These are phyloP conservation scores for Formica aserva DNA, from an alignment of 2,888 invertebrate species.

Conservation along the genomic window DNA sequence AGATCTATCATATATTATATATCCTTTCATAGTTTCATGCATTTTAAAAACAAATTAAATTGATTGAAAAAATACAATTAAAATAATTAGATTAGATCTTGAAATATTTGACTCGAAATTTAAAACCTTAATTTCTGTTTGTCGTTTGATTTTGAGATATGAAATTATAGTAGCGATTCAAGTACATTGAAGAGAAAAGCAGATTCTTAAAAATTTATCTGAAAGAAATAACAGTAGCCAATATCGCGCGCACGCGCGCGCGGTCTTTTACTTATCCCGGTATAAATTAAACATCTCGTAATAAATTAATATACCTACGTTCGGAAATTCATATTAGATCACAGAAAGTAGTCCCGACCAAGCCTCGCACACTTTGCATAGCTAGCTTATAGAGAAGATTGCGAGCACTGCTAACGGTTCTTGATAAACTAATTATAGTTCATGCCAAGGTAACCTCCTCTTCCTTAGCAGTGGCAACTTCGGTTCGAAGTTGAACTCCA, in stretches of 20 bases:
- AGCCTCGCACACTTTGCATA: slow-evolving; percentile 1
- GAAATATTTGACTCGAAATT: neutral
- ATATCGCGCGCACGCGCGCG: neutral
- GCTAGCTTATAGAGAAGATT: slow-evolving; percentile 27
- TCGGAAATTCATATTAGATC: slow-evolving; percentile 11
- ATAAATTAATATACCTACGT: slow-evolving; percentile 32
- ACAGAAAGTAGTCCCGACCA: neutral
- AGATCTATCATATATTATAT: neutral
- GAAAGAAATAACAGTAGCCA: slow-evolving; percentile 9
- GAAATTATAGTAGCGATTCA: neutral
- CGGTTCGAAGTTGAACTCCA: slow-evolving; percentile 49
- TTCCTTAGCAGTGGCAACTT: slow-evolving; percentile 44
- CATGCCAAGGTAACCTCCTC: slow-evolving; percentile 43
- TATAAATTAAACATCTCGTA: slow-evolving; percentile 22
- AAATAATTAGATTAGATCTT: neutral
- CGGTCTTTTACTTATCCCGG: neutral
- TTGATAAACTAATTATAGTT: slow-evolving; percentile 74
- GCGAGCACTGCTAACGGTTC: slow-evolving; percentile 57
- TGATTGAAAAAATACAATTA: neutral
- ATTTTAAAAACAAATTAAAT: neutral
- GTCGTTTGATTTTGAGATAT: slow-evolving; percentile 2
- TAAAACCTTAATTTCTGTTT: slow-evolving; percentile 14
- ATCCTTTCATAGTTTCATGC: neutral
- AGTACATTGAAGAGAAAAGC: neutral
- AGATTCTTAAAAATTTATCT: slow-evolving; percentile 14